Conservation (phyloP, 1,140 invertebrate genomes). For the Drosophila truncata region DNA sequence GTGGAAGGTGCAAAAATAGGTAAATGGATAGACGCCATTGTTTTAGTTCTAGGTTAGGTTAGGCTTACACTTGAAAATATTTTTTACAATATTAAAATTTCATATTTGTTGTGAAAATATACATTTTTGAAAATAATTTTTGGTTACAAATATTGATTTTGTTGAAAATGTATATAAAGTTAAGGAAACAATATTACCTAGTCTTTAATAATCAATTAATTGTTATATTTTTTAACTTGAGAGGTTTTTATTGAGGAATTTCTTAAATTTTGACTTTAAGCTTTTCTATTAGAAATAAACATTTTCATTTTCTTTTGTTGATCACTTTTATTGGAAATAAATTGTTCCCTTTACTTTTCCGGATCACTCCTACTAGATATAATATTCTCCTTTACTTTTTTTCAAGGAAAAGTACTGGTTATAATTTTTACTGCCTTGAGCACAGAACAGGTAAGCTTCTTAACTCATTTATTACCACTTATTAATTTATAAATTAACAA, state of each 20-base stretch:
- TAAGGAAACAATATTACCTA: neutral
- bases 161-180: neutral
- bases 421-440: neutral
- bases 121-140: neutral
- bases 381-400: too few species aligned
- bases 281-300: neutral
- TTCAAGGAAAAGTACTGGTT: neutral
- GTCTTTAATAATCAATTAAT: neutral
- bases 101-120: too few species aligned
- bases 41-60: conserved; percentile 29
- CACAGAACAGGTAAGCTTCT: neutral
- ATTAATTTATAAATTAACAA: neutral
- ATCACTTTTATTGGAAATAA: neutral
- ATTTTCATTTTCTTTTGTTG: neutral
- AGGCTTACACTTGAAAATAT: conserved; percentile 7
- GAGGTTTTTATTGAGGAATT: neutral
- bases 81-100: neutral
- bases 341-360: neutral
- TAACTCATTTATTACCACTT: neutral
- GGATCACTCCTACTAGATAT: too few species aligned
- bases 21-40: conserved; percentile 36
- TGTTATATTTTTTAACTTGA: neutral
- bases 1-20: neutral
- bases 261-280: neutral
- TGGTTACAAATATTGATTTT: neutral